Percentiles rank a stretch among this genome's conserved stretches.
phyloP scores from a whole-genome alignment of 2,888 invertebrate species.

The Cacoxenus indagator region DNA sequence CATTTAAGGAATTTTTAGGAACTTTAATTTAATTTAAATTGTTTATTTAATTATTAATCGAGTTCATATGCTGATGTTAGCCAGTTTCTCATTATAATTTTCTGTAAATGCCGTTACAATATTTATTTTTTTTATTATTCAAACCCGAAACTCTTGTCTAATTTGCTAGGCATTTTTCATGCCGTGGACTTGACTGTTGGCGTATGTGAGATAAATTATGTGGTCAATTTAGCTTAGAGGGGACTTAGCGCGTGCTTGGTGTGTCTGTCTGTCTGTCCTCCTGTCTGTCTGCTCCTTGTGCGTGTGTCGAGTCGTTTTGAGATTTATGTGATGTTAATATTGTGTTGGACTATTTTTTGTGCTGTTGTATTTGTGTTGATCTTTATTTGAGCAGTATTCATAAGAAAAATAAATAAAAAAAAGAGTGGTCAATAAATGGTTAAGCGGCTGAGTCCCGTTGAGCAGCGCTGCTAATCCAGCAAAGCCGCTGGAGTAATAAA shows the following conservation, averaged over 20 bases:
- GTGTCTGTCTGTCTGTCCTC: slow-evolving; percentile 31
- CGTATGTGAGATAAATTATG: slow-evolving; percentile 64
- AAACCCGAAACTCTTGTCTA: background rate
- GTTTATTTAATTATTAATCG: no score
- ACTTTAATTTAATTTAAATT: no score
- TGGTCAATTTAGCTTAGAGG: slow-evolving; percentile 67
- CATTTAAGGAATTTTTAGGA: no score
- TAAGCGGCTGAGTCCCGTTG: background rate
- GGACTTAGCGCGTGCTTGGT: slow-evolving; percentile 60
- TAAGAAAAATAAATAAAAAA: background rate
- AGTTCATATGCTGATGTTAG: no score
- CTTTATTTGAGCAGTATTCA: slow-evolving; percentile 19
- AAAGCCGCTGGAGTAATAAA: background rate
- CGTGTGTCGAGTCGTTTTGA: slow-evolving; percentile 29
- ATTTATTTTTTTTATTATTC: no score
- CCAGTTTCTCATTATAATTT: no score
- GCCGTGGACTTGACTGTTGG: slow-evolving; percentile 34
- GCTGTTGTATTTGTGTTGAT: background rate
- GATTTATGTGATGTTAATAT: slow-evolving; percentile 63
- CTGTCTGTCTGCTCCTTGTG: background rate
- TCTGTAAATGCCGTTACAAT: no score
- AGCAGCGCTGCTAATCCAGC: background rate
- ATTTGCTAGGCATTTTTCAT: background rate
- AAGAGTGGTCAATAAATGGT: background rate
- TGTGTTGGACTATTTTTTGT: slow-evolving; percentile 34